A percentile compares a stretch with the other conserved stretches of the same genome.
These are phyloP conservation scores for Pontoporia blainvillei DNA, from an alignment of 2,113 vertebrate species.

Conservation along the genomic window DNA sequence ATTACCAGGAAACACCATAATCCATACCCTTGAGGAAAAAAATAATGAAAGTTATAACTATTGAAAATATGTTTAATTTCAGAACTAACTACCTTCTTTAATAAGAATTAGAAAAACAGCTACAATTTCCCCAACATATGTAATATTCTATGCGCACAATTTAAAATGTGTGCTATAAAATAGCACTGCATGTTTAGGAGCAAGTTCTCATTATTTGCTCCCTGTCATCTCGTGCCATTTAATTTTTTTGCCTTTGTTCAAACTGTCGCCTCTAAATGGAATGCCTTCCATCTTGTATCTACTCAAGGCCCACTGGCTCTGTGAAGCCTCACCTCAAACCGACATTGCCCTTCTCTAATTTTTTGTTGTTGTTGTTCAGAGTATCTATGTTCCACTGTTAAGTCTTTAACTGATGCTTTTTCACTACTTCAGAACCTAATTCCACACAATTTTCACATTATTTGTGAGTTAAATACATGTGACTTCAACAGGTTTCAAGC, in stretches of 20 bases:
- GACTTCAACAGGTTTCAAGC: background rate
- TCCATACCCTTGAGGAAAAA: constrained; percentile 41
- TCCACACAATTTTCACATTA: background rate
- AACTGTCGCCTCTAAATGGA: background rate
- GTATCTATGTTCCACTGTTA: background rate
- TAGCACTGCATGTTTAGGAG: background rate
- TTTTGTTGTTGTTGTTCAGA: background rate
- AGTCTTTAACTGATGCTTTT: background rate
- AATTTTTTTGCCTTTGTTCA: background rate
- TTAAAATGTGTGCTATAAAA: background rate
- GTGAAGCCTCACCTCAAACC: background rate
- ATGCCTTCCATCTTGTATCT: background rate
- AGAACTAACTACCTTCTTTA: background rate
- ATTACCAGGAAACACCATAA: constrained; percentile 44
- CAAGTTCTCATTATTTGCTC: background rate
- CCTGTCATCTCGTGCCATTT: background rate
- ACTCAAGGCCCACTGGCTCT: background rate
- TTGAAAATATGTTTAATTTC: constrained; percentile 12
- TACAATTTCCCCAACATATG: background rate
- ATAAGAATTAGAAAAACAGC: constrained; percentile 35
- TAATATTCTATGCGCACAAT: background rate
- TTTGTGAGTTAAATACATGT: background rate
- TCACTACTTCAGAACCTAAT: background rate
- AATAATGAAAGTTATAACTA: constrained; percentile 55
- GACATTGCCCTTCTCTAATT: background rate